Evolutionary conservation across 1,140 invertebrate genomes (phyloP).

Genomic region (Drosophila novamexicana): DNA sequence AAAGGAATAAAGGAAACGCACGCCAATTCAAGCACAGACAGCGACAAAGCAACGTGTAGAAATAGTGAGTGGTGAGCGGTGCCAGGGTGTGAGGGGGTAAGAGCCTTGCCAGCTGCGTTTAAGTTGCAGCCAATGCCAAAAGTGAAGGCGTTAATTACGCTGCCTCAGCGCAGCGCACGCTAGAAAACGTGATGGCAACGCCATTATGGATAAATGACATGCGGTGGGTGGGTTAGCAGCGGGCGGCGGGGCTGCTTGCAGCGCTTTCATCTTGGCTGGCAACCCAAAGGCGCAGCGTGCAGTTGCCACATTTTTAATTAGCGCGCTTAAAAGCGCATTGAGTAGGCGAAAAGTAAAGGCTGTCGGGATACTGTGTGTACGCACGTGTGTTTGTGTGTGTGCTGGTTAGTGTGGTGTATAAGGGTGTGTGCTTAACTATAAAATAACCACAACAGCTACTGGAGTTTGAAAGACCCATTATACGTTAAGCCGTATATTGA

Average conservation of each 20-base stretch:
- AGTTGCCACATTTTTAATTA: conserved; percentile 81
- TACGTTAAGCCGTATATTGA: not conserved
- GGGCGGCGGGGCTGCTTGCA: not conserved
- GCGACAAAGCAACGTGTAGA: conserved; percentile 49
- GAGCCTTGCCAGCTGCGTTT: conserved; percentile 21
- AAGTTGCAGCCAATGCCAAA: conserved; percentile 64
- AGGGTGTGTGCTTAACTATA: conserved; percentile 17
- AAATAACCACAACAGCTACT: conserved; percentile 13
- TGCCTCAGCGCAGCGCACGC: conserved; percentile 17
- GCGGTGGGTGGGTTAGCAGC: not conserved
- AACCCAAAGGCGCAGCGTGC: conserved; percentile 44
- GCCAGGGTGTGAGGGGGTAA: not conserved
- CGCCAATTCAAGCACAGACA: conserved; percentile 51
- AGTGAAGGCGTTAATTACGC: conserved; percentile 76
- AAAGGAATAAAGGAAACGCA: conserved; percentile 19
- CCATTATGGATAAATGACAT: conserved; percentile 65
- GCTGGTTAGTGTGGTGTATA: not conserved
- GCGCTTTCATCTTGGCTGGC: conserved; percentile 11
- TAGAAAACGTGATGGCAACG: conserved; percentile 66
- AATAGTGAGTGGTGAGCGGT: not conserved
- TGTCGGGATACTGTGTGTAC: conserved; percentile 15
- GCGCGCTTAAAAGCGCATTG: conserved; percentile 79
- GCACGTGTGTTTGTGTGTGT: conserved; percentile 2
- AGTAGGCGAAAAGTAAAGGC: conserved; percentile 51
- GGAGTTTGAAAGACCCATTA: not conserved